Conservation (phyloP, 2,888 invertebrate species). For the Podotricha telesiphe region DNA sequence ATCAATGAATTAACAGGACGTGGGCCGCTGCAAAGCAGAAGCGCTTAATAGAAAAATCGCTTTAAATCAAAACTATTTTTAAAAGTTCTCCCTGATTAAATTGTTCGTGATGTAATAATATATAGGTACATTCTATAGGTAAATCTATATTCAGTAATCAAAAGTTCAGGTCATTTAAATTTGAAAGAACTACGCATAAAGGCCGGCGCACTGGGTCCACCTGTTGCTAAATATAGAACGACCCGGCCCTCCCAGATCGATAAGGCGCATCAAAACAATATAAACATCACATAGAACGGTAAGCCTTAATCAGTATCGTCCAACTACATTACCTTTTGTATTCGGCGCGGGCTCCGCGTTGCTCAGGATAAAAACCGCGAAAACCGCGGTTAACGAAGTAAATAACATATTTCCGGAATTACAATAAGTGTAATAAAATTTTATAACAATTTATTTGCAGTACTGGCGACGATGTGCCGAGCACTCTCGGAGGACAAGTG, state of each 20-base stretch:
- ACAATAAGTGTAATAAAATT: conserved; percentile 18
- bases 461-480: conserved; percentile 56
- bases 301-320: conserved; percentile 28
- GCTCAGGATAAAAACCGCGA: conserved; percentile 69
- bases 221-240: conserved; percentile 80
- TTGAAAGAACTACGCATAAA: conserved; percentile 63
- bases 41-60: background rate
- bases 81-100: background rate
- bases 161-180: conserved; percentile 56
- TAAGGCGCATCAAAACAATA: conserved; percentile 51
- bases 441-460: conserved; percentile 8
- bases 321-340: conserved; percentile 65
- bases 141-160: background rate
- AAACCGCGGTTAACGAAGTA: conserved; percentile 69
- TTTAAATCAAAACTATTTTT: background rate
- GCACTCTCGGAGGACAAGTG: conserved; percentile 70
- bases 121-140: background rate
- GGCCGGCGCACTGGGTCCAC: conserved; percentile 64
- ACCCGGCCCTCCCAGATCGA: conserved; percentile 65
- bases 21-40: background rate
- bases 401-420: conserved; percentile 62
- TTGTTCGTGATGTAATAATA: background rate
- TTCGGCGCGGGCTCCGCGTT: conserved; percentile 72
- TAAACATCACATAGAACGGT: conserved; percentile 28
- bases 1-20: background rate